Conservation (phyloP, 2,888 invertebrate species). For the Rhaphigaster nebulosa region DNA sequence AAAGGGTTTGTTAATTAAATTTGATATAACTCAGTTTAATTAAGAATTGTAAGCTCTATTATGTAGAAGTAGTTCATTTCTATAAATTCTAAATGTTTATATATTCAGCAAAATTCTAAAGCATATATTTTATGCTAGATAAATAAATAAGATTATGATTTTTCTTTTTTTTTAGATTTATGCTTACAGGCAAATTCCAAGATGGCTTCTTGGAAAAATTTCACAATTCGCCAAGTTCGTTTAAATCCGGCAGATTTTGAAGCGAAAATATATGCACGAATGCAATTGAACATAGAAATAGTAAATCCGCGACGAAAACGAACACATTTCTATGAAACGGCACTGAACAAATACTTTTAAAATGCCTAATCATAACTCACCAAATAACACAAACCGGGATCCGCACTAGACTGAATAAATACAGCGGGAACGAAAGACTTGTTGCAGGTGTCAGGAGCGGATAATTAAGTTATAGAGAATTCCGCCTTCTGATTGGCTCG, state of each 20-base stretch:
- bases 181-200: not conserved
- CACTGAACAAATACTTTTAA: not conserved
- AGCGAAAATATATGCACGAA: not conserved
- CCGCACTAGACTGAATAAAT: not conserved
- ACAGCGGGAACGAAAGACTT: not conserved
- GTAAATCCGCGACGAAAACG: no score
- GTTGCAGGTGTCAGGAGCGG: not conserved
- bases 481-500: not conserved
- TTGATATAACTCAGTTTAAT: no score
- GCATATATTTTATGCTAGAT: not conserved
- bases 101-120: not conserved
- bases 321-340: not conserved
- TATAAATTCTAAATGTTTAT: not conserved
- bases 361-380: not conserved
- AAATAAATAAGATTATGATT: not conserved
- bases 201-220: not conserved
- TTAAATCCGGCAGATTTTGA: not conserved
- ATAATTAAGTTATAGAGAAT: not conserved
- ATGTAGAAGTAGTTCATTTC: not conserved
- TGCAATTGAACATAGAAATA: no score
- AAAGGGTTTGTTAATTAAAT: not conserved
- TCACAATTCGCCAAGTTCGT: not conserved
- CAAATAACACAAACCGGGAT: not conserved
- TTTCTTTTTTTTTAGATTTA: not conserved
- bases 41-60: no score